Conservation (phyloP, 2,888 invertebrate genomes). For the Stegophylla sp. region DNA sequence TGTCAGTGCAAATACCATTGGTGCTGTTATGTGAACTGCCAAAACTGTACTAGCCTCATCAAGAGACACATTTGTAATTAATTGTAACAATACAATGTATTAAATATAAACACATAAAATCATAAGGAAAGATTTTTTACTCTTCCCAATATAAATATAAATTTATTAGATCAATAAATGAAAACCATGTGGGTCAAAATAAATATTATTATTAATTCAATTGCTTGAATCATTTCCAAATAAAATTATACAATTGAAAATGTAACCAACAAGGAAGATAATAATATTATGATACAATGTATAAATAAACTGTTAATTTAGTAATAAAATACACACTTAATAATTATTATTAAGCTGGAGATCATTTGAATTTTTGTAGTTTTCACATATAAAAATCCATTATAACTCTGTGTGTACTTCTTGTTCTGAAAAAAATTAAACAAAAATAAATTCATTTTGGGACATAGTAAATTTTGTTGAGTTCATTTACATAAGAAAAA, state of each 20-base stretch:
- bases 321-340: slow-evolving; percentile 27
- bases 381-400: slow-evolving; percentile 50
- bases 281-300: slow-evolving; percentile 16
- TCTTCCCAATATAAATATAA: slow-evolving; percentile 6
- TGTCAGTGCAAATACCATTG: slow-evolving; percentile 86
- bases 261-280: background rate
- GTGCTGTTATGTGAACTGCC: slow-evolving; percentile 88
- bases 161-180: background rate
- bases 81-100: background rate
- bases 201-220: slow-evolving; percentile 1
- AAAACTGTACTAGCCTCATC: slow-evolving; percentile 84
- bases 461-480: no score
- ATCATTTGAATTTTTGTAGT: slow-evolving; percentile 42
- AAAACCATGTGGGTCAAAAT: background rate
- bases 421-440: slow-evolving; percentile 33
- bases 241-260: slow-evolving; percentile 23
- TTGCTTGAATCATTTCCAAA: background rate
- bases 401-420: slow-evolving; percentile 46
- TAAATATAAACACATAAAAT: background rate
- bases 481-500: no score
- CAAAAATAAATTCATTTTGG: slow-evolving; percentile 18
- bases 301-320: slow-evolving; percentile 13
- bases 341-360: slow-evolving; percentile 39
- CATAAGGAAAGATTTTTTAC: background rate
- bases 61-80: slow-evolving; percentile 69